Conservation (phyloP, 2,113 vertebrate genomes). For the Cervus canadensis region DNA sequence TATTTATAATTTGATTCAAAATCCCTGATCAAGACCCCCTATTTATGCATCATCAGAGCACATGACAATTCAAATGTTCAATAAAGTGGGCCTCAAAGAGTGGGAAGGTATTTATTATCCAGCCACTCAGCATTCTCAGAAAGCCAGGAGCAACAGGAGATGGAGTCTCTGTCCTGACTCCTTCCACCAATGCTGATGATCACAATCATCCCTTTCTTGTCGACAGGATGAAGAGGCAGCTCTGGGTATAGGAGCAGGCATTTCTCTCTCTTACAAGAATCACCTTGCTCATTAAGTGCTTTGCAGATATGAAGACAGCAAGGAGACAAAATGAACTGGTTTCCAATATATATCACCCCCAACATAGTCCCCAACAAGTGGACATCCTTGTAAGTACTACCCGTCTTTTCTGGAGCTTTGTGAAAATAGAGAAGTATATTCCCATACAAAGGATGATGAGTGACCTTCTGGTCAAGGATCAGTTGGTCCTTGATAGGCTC, state of each 20-base stretch:
- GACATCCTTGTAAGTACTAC: neutral
- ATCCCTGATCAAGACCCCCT: neutral
- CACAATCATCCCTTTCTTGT: neutral
- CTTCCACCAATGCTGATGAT: neutral
- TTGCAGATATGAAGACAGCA: neutral
- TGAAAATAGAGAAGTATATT: neutral
- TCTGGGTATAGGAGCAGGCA: neutral
- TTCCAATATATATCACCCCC: neutral
- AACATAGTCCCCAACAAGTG: neutral
- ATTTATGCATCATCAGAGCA: neutral
- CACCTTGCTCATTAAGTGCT: neutral
- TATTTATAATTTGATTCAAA: constrained; percentile 14
- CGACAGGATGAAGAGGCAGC: neutral
- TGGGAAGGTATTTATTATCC: neutral
- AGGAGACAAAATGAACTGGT: neutral
- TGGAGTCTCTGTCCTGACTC: neutral
- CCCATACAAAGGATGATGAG: neutral
- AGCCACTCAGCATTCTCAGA: neutral
- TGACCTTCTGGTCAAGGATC: neutral
- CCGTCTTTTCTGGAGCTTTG: neutral
- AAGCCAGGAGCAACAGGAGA: neutral
- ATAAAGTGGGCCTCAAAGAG: neutral
- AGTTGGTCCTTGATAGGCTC: neutral
- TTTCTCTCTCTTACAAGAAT: neutral
- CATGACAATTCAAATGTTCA: neutral